Evolutionary conservation across 23 tunicate genomes (phyloP).

Genomic region (Botrylloides violaceus): DNA sequence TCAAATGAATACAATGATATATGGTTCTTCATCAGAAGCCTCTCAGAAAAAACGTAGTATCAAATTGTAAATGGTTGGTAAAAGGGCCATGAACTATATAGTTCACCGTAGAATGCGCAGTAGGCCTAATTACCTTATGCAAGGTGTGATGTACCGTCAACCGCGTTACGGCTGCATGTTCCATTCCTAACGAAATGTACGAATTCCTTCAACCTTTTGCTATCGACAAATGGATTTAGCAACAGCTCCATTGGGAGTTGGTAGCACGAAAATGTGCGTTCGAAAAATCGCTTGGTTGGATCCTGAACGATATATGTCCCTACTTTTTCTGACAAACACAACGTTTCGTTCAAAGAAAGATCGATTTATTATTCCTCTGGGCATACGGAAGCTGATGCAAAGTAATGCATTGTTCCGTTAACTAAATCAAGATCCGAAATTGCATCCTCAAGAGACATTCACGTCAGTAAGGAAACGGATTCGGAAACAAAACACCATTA

Average conservation of each 20-base stretch:
- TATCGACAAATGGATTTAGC: not conserved
- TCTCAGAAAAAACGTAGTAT: too few relatives aligned
- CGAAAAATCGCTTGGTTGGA: not conserved
- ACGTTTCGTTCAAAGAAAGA: conserved; percentile 6
- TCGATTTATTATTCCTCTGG: conserved; percentile 9
- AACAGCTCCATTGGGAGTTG: conserved; percentile 8
- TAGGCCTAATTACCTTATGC: too few relatives aligned
- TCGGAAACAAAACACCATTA: too few relatives aligned
- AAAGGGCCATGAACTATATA: too few relatives aligned
- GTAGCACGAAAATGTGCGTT: not conserved
- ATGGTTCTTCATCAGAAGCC: too few relatives aligned
- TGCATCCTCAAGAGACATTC: not conserved
- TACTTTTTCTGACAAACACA: not conserved
- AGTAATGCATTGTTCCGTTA: not conserved
- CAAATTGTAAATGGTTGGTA: too few relatives aligned
- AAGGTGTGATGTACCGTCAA: too few relatives aligned
- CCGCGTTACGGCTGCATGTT: too few relatives aligned
- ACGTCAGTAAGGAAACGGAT: not conserved
- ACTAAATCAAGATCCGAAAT: not conserved
- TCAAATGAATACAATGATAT: too few relatives aligned
- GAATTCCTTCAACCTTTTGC: not conserved
- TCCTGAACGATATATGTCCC: not conserved
- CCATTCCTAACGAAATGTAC: too few relatives aligned
- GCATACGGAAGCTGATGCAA: conserved; percentile 13
- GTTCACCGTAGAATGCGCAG: too few relatives aligned